Evolutionary conservation across 2,797 vertebrate species (phyloP).

Genomic region (Hephaestus fuliginosus): DNA sequence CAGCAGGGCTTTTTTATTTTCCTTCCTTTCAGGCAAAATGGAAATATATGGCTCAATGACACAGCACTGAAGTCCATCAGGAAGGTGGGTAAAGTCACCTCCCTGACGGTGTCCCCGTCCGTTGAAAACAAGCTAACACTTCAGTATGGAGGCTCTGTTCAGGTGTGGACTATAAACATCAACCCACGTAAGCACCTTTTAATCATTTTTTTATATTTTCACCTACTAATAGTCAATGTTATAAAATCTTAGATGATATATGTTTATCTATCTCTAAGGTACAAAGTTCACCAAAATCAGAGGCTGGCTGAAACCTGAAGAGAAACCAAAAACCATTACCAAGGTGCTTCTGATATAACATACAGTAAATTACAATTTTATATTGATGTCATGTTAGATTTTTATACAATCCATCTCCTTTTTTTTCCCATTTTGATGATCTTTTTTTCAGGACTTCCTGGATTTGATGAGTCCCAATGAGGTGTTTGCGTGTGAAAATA

Average conservation of each 20-base stretch:
- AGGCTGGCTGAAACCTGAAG: conserved; percentile 52
- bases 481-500: conserved; percentile 80
- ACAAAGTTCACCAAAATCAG: conserved; percentile 59
- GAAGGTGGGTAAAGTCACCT: conserved; percentile 55
- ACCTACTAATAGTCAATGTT: fast-evolving
- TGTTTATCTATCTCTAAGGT: conserved; percentile 46
- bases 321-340: conserved; percentile 41
- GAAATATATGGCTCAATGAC: conserved; percentile 71
- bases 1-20: neutral
- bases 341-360: conserved; percentile 50
- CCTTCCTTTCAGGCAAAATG: conserved; percentile 55
- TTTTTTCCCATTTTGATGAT: neutral
- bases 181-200: conserved; percentile 59
- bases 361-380: neutral
- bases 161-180: conserved; percentile 70
- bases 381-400: neutral
- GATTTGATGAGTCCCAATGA: conserved; percentile 54
- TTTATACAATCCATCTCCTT: neutral
- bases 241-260: neutral
- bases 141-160: conserved; percentile 34
- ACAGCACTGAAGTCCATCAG: conserved; percentile 56
- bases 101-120: conserved; percentile 61
- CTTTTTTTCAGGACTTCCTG: conserved; percentile 64
- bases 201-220: neutral
- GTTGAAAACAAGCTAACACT: conserved; percentile 70